Percentiles rank a stretch among this genome's conserved stretches.
Conservation (phyloP, 2,797 vertebrate genomes). For the Pangasius larnaudii region DNA sequence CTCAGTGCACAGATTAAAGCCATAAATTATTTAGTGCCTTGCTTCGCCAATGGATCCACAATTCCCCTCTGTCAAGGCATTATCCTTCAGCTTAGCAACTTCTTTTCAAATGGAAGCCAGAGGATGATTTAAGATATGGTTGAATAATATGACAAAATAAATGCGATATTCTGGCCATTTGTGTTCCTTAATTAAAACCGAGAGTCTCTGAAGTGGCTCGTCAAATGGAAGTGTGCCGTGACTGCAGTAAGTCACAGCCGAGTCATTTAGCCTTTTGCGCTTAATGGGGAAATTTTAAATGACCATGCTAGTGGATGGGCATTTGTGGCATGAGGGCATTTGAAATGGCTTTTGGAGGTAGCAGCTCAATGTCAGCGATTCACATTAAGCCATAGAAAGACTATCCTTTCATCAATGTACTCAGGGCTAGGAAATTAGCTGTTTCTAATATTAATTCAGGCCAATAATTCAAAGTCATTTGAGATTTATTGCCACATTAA, state of each 20-base stretch:
- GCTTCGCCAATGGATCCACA: conserved; percentile 90
- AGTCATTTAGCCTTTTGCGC: conserved; percentile 48
- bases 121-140: conserved; percentile 71
- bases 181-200: conserved; percentile 66
- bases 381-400: conserved; percentile 59
- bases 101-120: conserved; percentile 82
- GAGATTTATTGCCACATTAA: conserved; percentile 67
- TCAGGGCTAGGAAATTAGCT: conserved; percentile 68
- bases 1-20: conserved; percentile 99
- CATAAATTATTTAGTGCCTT: conserved; percentile 99
- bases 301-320: conserved; percentile 45
- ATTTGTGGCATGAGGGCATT: conserved; percentile 56
- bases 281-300: conserved; percentile 53
- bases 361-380: conserved; percentile 63
- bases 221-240: conserved; percentile 52
- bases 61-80: conserved; percentile 91
- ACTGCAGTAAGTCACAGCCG: conserved; percentile 46
- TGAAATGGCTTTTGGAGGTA: conserved; percentile 59
- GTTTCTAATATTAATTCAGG: conserved; percentile 70
- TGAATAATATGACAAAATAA: conserved; percentile 58
- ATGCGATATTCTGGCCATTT: conserved; percentile 57
- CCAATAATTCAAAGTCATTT: conserved; percentile 71
- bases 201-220: conserved; percentile 58
- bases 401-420: conserved; percentile 68
- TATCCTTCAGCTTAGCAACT: conserved; percentile 94